Percentiles rank a stretch among this genome's conserved stretches.
phyloP scores from a whole-genome alignment of 2,888 invertebrate species.

The Cosmia pyralina region DNA sequence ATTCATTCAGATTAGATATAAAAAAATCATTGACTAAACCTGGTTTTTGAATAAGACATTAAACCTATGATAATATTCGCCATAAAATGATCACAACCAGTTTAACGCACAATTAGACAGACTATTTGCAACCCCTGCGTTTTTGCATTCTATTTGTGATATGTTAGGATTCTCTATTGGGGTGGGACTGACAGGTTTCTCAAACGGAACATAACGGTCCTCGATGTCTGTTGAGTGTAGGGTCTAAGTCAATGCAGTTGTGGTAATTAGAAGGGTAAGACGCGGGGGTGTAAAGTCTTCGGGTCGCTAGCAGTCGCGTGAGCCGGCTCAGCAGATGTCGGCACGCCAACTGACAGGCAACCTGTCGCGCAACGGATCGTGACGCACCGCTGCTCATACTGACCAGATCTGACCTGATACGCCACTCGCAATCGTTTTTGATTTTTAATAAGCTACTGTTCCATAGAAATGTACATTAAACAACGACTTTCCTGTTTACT shows the following conservation, averaged over 20 bases:
- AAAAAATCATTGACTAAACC: constrained; percentile 33
- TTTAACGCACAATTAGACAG: constrained; percentile 83
- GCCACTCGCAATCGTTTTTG: constrained; percentile 79
- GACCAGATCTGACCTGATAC: constrained; percentile 83
- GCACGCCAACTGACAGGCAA: constrained; percentile 85
- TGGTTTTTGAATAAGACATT: constrained; percentile 68
- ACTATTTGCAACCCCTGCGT: constrained; percentile 88
- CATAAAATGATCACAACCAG: constrained; percentile 77
- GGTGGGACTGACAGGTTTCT: constrained; percentile 82
- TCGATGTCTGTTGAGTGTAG: constrained; percentile 82
- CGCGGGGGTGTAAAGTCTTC: constrained; percentile 85
- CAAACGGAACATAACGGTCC: constrained; percentile 88
- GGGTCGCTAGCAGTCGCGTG: constrained; percentile 72
- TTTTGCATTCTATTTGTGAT: constrained; percentile 76
- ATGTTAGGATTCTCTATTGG: constrained; percentile 76
- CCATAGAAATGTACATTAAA: constrained; percentile 44
- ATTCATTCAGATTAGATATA: not conserved
- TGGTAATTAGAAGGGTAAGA: constrained; percentile 86
- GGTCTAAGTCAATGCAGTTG: constrained; percentile 69
- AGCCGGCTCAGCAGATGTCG: constrained; percentile 85
- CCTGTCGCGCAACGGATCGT: constrained; percentile 89
- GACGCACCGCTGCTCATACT: constrained; percentile 83
- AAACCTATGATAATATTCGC: constrained; percentile 59
- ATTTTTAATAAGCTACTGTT: constrained; percentile 78
- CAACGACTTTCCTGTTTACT: constrained; percentile 42